A percentile compares a stretch with the other conserved stretches of the same genome.
Conservation (phyloP, 2,888 invertebrate genomes). For the Drosophila prolongata region DNA sequence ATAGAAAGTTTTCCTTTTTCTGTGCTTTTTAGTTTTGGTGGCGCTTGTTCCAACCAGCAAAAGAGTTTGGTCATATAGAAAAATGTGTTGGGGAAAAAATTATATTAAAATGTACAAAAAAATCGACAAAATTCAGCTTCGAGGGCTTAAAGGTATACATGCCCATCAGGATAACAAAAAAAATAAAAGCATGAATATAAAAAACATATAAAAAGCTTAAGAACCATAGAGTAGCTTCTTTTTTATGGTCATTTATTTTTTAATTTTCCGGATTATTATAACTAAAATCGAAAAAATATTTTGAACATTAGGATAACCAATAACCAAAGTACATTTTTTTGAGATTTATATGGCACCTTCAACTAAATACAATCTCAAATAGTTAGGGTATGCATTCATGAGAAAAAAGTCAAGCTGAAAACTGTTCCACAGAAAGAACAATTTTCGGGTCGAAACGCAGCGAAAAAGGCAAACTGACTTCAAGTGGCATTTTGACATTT, state of each 20-base stretch:
- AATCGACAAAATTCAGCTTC: neutral
- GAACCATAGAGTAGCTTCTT: too few relatives aligned
- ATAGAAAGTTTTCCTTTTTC: constrained; percentile 30
- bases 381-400: constrained; percentile 7
- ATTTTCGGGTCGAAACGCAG: constrained; percentile 17
- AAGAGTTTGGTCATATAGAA: constrained; percentile 39
- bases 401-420: constrained; percentile 37
- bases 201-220: too few relatives aligned
- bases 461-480: constrained; percentile 47
- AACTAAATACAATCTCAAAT: neutral
- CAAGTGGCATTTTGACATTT: constrained; percentile 56
- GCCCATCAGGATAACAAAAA: neutral
- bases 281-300: too few relatives aligned
- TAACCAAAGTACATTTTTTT: neutral
- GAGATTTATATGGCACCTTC: neutral
- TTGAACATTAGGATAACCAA: too few relatives aligned
- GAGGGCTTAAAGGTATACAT: neutral
- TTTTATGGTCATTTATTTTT: too few relatives aligned
- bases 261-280: too few relatives aligned
- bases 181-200: too few relatives aligned
- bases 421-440: constrained; percentile 42
- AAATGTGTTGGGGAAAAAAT: constrained; percentile 34
- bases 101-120: constrained; percentile 23
- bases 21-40: constrained; percentile 12
- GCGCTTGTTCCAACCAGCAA: constrained; percentile 30